Conservation (phyloP, 2,888 invertebrate species). For the Meandrusa payeni region DNA sequence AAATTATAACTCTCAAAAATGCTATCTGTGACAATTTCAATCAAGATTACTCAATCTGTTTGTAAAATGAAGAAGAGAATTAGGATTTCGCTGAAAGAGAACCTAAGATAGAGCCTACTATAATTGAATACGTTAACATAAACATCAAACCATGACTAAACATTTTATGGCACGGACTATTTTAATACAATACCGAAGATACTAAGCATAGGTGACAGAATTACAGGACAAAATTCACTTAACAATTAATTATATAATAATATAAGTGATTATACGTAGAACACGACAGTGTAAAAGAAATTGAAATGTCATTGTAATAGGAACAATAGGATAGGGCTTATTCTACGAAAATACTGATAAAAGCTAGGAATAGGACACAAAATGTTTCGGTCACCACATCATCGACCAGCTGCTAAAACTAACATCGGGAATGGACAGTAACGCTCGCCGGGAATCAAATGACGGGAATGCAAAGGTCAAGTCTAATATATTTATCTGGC, state of each 20-base stretch:
- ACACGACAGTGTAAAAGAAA: constrained; percentile 13
- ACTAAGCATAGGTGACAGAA: constrained; percentile 9
- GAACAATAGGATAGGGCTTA: constrained; percentile 69
- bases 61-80: neutral
- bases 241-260: constrained; percentile 20
- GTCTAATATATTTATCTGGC: constrained; percentile 14
- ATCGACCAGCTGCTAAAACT: constrained; percentile 34
- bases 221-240: constrained; percentile 20
- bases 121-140: constrained; percentile 25
- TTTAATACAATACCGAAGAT: constrained; percentile 25
- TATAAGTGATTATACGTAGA: constrained; percentile 8
- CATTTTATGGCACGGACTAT: constrained; percentile 49
- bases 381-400: constrained; percentile 51
- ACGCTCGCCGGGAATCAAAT: constrained; percentile 35
- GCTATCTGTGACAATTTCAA: constrained; percentile 5
- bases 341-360: constrained; percentile 70
- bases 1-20: constrained; percentile 24
- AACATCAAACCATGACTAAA: constrained; percentile 38
- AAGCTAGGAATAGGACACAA: constrained; percentile 60
- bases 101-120: constrained; percentile 11
- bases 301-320: constrained; percentile 43
- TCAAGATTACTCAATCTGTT: neutral
- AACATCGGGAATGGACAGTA: constrained; percentile 38
- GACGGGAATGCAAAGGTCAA: constrained; percentile 42
- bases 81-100: constrained; percentile 11